Conservation (phyloP, 1,140 invertebrate species). For the Neodiprion virginianus region DNA sequence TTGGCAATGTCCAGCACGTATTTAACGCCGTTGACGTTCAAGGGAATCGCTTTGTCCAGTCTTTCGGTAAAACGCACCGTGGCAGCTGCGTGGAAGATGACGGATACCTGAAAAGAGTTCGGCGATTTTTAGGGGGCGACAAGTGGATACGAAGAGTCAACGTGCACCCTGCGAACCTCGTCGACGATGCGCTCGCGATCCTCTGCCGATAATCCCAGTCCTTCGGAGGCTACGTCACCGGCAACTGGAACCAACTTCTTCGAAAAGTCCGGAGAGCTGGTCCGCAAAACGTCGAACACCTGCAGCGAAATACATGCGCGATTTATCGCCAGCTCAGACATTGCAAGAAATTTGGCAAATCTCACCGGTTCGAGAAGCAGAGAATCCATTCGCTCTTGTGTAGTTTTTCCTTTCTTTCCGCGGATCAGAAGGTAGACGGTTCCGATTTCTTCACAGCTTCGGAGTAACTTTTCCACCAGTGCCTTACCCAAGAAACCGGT, state of each 20-base stretch:
- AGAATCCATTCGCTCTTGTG: no score
- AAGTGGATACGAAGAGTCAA: no score
- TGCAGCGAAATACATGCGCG: neutral
- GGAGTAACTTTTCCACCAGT: no score
- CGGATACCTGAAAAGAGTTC: conserved; percentile 52
- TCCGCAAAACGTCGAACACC: neutral
- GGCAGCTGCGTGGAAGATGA: conserved; percentile 73
- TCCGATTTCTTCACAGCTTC: no score
- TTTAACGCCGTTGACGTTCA: conserved; percentile 71
- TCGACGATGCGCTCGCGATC: neutral
- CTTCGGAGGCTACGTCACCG: neutral
- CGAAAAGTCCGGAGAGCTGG: neutral
- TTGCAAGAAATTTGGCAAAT: neutral
- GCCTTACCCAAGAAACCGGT: no score
- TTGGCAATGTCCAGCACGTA: conserved; percentile 61
- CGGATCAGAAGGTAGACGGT: no score
- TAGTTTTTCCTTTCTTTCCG: no score
- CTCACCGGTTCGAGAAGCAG: no score
- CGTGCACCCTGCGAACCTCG: neutral
- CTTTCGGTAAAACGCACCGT: conserved; percentile 73
- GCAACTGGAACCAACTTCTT: neutral
- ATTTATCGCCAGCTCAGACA: neutral
- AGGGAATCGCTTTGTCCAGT: conserved; percentile 66
- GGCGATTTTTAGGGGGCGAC: no score
- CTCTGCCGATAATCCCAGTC: neutral